These are phyloP conservation scores for Erebia aethiops DNA, from an alignment of 2,888 invertebrate genomes.

Conservation along the genomic window DNA sequence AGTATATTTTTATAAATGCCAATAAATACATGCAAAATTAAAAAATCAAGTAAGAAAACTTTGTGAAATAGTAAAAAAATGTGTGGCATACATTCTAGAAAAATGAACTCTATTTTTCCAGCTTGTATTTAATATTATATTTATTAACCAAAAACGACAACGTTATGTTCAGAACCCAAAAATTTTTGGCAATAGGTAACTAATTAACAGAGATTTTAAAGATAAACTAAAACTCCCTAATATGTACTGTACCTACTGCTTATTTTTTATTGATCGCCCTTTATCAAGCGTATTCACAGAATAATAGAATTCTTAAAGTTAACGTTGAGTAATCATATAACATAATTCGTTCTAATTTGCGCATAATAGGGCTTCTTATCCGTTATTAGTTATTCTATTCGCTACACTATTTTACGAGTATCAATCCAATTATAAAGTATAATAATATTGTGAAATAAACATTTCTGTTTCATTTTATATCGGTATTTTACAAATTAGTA, in stretches of 20 bases:
- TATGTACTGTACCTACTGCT: too few relatives aligned
- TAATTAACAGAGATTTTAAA: too few relatives aligned
- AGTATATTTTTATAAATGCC: slow-evolving; percentile 11
- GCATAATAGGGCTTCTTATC: slow-evolving; percentile 10
- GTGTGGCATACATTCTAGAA: background rate
- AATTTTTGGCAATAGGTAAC: too few relatives aligned
- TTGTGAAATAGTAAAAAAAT: background rate
- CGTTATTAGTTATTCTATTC: slow-evolving; percentile 13
- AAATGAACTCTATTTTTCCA: background rate
- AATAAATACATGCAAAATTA: slow-evolving; percentile 30
- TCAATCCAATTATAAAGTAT: slow-evolving; percentile 15
- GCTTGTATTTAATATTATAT: background rate
- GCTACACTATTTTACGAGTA: background rate
- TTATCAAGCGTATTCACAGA: background rate
- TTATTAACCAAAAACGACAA: background rate
- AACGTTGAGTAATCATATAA: background rate
- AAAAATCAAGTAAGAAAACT: background rate
- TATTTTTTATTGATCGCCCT: background rate
- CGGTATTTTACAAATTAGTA: too few relatives aligned
- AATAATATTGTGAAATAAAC: background rate
- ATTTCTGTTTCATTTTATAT: background rate
- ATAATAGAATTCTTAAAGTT: background rate
- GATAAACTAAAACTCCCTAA: too few relatives aligned
- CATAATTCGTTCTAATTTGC: slow-evolving; percentile 6
- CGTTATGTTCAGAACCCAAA: background rate